A percentile compares a stretch with the other conserved stretches of the same genome.
These are phyloP conservation scores for Montipora foliosa DNA, from an alignment of 64 coral and sea anemone species.

Conservation along the genomic window DNA sequence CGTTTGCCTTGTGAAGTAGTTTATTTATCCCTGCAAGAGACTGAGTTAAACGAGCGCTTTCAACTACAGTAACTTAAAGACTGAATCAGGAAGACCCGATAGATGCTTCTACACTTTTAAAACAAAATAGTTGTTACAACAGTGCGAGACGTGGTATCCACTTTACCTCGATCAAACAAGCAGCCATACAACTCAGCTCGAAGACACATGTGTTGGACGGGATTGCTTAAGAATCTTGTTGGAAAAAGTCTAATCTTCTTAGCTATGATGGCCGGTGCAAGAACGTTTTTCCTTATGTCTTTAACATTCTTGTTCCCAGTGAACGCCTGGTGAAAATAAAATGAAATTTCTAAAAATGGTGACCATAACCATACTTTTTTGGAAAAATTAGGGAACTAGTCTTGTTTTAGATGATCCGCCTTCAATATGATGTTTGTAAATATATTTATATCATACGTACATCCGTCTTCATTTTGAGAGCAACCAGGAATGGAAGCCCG, in stretches of 20 bases:
- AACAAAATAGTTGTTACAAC: too few relatives aligned
- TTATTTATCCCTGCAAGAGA: too few relatives aligned
- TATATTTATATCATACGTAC: too few relatives aligned
- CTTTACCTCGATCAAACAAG: slow-evolving; percentile 65
- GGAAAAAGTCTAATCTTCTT: slow-evolving; percentile 84
- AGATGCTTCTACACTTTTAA: too few relatives aligned
- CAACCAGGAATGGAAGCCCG: too few relatives aligned
- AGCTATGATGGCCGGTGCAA: slow-evolving; percentile 72
- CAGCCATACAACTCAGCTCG: slow-evolving; percentile 85
- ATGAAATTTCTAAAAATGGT: background rate
- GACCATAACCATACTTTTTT: background rate
- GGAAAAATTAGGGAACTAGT: too few relatives aligned
- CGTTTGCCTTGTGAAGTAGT: too few relatives aligned
- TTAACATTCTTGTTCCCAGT: slow-evolving; percentile 56
- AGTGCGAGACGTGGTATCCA: background rate
- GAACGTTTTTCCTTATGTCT: slow-evolving; percentile 25
- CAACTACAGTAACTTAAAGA: too few relatives aligned
- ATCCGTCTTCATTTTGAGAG: too few relatives aligned
- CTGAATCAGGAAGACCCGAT: too few relatives aligned
- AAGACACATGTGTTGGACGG: slow-evolving; percentile 71
- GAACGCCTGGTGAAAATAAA: slow-evolving; percentile 63
- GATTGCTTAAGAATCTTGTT: slow-evolving; percentile 55
- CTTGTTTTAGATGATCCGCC: background rate
- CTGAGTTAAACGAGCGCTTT: too few relatives aligned
- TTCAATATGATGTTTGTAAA: too few relatives aligned